Evolutionary conservation across 2,888 invertebrate genomes (phyloP).

Genomic region (Margaritifera margaritifera): DNA sequence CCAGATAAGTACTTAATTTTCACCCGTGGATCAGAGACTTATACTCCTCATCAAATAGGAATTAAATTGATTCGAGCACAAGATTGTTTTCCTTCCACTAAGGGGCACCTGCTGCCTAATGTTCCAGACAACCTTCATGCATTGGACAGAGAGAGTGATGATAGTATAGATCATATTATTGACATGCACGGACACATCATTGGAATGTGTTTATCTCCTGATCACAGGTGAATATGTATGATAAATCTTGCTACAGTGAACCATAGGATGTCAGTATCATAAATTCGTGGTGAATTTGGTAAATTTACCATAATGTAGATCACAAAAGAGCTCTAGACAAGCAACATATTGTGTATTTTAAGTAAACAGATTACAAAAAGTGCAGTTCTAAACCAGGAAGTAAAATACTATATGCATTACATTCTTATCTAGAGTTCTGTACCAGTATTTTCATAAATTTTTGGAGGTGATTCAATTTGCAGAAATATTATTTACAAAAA

Average conservation of each 20-base stretch:
- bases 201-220: slow-evolving; percentile 89
- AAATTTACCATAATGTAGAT: too few relatives aligned
- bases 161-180: slow-evolving; percentile 85
- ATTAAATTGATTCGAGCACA: slow-evolving; percentile 79
- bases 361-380: too few relatives aligned
- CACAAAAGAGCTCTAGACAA: too few relatives aligned
- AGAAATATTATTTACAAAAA: too few relatives aligned
- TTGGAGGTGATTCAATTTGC: too few relatives aligned
- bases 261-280: background rate
- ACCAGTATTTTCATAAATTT: too few relatives aligned
- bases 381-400: too few relatives aligned
- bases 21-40: slow-evolving; percentile 87
- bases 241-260: slow-evolving; percentile 6
- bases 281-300: too few relatives aligned
- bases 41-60: slow-evolving; percentile 89
- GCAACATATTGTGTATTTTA: too few relatives aligned
- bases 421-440: too few relatives aligned
- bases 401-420: too few relatives aligned
- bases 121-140: slow-evolving; percentile 52
- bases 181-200: slow-evolving; percentile 90
- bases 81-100: slow-evolving; percentile 44
- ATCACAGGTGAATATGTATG: slow-evolving; percentile 78
- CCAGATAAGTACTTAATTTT: slow-evolving; percentile 84
- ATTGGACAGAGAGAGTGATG: slow-evolving; percentile 64
- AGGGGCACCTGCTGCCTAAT: slow-evolving; percentile 48